phyloP scores from a whole-genome alignment of 1,140 invertebrate species.

The Diorhabda sublineata region DNA sequence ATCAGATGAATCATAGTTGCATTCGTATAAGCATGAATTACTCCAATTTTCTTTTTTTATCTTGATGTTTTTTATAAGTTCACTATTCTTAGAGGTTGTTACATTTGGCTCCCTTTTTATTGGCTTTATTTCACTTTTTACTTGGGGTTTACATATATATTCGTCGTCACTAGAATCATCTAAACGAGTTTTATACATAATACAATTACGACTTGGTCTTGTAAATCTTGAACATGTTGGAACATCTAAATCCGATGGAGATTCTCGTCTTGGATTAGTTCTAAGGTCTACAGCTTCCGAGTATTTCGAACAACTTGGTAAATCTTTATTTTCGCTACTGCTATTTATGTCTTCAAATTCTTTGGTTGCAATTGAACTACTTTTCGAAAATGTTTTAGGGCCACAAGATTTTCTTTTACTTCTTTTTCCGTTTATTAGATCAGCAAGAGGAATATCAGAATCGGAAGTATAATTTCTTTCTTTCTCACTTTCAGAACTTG shows the following conservation, averaged over 20 bases:
- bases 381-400: slow-evolving; percentile 19
- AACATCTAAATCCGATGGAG: slow-evolving; percentile 1
- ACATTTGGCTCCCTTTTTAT: too few relatives aligned
- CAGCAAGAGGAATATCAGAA: slow-evolving; percentile 19
- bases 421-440: slow-evolving; percentile 17
- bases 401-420: slow-evolving; percentile 11
- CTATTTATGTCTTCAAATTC: slow-evolving; percentile 4
- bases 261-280: neutral
- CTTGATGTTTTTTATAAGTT: too few relatives aligned
- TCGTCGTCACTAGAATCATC: slow-evolving; percentile 21
- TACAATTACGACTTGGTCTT: neutral
- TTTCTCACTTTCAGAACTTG: slow-evolving; percentile 2
- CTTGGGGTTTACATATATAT: slow-evolving; percentile 18
- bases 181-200: neutral
- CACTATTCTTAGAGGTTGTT: too few relatives aligned
- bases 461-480: slow-evolving; percentile 16
- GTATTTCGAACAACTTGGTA: slow-evolving; percentile 15
- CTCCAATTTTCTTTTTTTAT: too few relatives aligned
- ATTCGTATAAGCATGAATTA: too few relatives aligned
- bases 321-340: slow-evolving; percentile 4
- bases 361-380: neutral
- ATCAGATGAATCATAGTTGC: too few relatives aligned
- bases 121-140: slow-evolving; percentile 21
- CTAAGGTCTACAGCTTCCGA: neutral
- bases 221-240: slow-evolving; percentile 14